Evolutionary conservation across 2,113 vertebrate genomes (phyloP).

Genomic region (Phodopus roborovskii): DNA sequence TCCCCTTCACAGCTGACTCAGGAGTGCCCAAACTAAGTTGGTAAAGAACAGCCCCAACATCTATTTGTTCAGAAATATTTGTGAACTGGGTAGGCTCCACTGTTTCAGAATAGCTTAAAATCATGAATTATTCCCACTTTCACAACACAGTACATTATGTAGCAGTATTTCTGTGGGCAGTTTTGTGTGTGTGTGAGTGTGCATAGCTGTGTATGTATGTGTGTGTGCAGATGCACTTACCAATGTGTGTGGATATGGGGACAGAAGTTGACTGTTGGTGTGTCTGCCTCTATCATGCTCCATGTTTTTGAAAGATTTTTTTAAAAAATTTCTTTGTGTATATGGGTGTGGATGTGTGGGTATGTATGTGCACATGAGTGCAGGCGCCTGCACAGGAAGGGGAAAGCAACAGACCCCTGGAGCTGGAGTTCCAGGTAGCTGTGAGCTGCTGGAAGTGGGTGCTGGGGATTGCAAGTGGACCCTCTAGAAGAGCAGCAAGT

Average conservation of each 20-base stretch:
- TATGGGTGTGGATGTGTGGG: background rate
- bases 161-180: background rate
- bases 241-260: background rate
- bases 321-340: background rate
- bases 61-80: slow-evolving; percentile 33
- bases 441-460: background rate
- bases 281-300: background rate
- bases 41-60: background rate
- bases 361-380: background rate
- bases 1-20: background rate
- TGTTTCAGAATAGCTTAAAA: background rate
- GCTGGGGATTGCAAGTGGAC: background rate
- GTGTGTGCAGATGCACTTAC: background rate
- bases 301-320: background rate
- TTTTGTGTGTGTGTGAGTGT: background rate
- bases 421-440: background rate
- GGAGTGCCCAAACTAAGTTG: background rate
- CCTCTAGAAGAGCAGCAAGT: background rate
- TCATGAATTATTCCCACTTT: background rate
- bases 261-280: background rate
- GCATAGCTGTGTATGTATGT: too few species aligned
- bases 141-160: background rate
- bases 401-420: background rate
- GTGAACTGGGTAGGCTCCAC: background rate
- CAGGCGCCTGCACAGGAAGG: background rate